A percentile compares a stretch with the other conserved stretches of the same genome.
Evolutionary conservation across 2,113 vertebrate genomes (phyloP).

Genomic region (Lepidothrix coronata): DNA sequence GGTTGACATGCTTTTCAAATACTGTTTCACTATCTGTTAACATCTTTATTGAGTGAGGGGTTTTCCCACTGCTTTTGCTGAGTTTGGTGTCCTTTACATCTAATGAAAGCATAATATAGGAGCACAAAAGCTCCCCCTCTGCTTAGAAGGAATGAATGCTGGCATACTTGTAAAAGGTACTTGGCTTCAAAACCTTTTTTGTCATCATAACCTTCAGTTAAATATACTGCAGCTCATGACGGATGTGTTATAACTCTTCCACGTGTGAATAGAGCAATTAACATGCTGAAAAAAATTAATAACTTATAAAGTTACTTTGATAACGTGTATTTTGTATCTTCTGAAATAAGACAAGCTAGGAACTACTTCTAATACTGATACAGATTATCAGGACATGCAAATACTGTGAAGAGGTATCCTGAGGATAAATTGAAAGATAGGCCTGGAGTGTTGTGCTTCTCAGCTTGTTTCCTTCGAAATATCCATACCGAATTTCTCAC

Average conservation of each 20-base stretch:
- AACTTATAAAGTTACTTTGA: background rate
- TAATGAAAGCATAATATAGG: background rate
- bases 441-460: background rate
- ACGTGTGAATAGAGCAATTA: background rate
- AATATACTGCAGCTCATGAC: background rate
- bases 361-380: background rate
- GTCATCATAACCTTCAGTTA: background rate
- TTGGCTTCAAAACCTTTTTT: background rate
- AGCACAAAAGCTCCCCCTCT: background rate
- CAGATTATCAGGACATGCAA: background rate
- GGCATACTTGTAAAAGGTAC: background rate
- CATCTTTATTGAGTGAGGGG: background rate
- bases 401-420: background rate
- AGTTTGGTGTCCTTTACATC: background rate
- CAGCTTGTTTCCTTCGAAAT: background rate
- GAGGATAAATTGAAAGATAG: background rate
- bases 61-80: background rate
- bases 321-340: background rate
- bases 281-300: background rate
- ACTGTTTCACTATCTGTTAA: background rate
- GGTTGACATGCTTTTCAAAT: background rate
- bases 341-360: background rate
- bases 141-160: background rate
- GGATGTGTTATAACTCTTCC: background rate
- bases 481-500: background rate